Evolutionary conservation across 2,888 invertebrate species (phyloP).

Genomic region (Trachelus stipa): DNA sequence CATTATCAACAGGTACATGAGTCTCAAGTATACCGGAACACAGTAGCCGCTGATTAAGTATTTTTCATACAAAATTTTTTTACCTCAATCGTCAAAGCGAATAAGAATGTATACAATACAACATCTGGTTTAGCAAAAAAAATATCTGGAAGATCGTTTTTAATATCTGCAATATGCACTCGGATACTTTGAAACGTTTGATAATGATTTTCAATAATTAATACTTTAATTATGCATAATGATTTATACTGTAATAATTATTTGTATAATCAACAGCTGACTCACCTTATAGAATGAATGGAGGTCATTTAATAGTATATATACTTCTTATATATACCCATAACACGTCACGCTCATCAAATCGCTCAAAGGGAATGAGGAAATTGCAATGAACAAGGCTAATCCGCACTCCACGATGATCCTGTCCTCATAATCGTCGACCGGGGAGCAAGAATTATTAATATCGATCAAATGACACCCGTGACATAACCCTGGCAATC

Average conservation of each 20-base stretch:
- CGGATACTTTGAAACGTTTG: too few relatives aligned
- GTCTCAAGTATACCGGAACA: too few relatives aligned
- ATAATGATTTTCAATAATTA: too few relatives aligned
- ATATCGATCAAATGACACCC: background rate
- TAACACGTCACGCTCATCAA: background rate
- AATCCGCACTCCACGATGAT: constrained; percentile 10
- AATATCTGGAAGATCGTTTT: too few relatives aligned
- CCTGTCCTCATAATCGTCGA: constrained; percentile 17
- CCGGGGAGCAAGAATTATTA: background rate
- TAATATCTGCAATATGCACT: too few relatives aligned
- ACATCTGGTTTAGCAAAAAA: too few relatives aligned
- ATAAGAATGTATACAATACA: too few relatives aligned
- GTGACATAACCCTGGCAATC: background rate
- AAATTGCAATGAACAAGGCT: constrained; percentile 38
- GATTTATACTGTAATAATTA: background rate
- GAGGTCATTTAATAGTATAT: background rate
- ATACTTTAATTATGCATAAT: too few relatives aligned
- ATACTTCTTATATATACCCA: background rate
- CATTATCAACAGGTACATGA: too few relatives aligned
- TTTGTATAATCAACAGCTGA: background rate
- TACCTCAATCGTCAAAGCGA: too few relatives aligned
- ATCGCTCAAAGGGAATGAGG: constrained; percentile 34
- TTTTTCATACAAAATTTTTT: too few relatives aligned
- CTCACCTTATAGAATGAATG: background rate
- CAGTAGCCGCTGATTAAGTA: too few relatives aligned